phyloP scores from a whole-genome alignment of 2,113 vertebrate species.

The Takifugu bimaculatus region DNA sequence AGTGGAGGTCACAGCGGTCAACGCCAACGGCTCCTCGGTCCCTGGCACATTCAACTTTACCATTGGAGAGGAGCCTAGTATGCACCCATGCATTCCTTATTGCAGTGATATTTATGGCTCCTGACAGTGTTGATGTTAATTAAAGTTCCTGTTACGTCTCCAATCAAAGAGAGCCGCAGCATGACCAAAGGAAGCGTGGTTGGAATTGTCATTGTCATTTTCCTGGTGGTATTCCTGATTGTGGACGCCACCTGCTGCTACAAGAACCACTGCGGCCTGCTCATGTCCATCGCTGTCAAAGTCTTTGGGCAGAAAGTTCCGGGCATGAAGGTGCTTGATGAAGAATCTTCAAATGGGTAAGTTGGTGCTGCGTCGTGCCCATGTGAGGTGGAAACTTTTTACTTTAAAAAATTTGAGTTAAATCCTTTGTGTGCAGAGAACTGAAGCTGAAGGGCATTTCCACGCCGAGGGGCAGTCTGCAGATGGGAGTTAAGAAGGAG shows the following conservation, averaged over 20 bases:
- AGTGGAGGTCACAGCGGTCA: constrained; percentile 66
- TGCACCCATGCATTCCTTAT: neutral
- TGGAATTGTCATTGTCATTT: constrained; percentile 74
- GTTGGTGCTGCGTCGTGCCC: neutral
- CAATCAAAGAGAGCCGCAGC: constrained; percentile 26
- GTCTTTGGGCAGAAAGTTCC: constrained; percentile 69
- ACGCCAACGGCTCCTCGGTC: constrained; percentile 66
- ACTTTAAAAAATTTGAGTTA: neutral
- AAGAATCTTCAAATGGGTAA: constrained; percentile 54
- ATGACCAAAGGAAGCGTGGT: constrained; percentile 73
- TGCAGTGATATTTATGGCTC: no score
- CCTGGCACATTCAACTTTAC: constrained; percentile 62
- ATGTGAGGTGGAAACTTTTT: neutral
- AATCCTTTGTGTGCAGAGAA: constrained; percentile 55
- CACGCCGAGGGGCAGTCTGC: constrained; percentile 53
- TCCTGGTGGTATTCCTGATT: constrained; percentile 71
- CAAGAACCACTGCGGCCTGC: constrained; percentile 73
- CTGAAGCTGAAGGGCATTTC: constrained; percentile 65
- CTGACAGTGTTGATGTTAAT: no score
- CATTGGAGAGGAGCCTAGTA: constrained; percentile 52
- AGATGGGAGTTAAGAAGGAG: constrained; percentile 45
- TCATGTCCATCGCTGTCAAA: constrained; percentile 72
- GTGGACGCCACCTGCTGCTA: constrained; percentile 79
- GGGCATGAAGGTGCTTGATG: constrained; percentile 64
- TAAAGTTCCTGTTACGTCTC: neutral